Percentiles rank a stretch among this genome's conserved stretches.
These are phyloP conservation scores for Microtus oregoni DNA, from an alignment of 2,113 vertebrate species.

Conservation along the genomic window DNA sequence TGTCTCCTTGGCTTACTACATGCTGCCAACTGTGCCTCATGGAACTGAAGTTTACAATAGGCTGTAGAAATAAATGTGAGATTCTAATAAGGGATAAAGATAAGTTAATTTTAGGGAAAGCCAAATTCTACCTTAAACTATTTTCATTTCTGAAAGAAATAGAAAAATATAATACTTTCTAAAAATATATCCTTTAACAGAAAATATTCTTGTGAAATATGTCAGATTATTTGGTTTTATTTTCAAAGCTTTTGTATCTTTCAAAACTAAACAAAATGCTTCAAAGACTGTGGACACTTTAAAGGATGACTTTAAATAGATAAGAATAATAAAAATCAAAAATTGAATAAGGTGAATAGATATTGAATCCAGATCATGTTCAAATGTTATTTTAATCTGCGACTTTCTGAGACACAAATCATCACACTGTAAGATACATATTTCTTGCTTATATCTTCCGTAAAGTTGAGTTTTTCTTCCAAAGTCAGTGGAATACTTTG, in stretches of 20 bases:
- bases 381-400: conserved; percentile 44
- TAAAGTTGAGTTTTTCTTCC: conserved; percentile 17
- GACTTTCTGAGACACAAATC: neutral
- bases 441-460: neutral
- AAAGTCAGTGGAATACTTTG: neutral
- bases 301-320: conserved; percentile 51
- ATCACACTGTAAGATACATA: neutral
- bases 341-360: conserved; percentile 41
- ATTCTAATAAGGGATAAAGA: conserved; percentile 73
- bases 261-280: conserved; percentile 28
- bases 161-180: conserved; percentile 65
- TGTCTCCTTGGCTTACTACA: neutral
- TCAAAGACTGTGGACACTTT: conserved; percentile 64
- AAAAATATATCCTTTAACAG: conserved; percentile 67
- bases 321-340: conserved; percentile 56
- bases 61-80: neutral
- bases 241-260: conserved; percentile 63
- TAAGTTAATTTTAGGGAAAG: conserved; percentile 77
- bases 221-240: conserved; percentile 68
- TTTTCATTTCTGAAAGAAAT: conserved; percentile 45
- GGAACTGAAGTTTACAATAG: neutral
- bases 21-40: neutral
- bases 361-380: conserved; percentile 34
- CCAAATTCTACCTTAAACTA: conserved; percentile 69
- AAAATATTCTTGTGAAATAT: conserved; percentile 72